Conservation (phyloP, 2,888 invertebrate species). For the Xylota segnis region DNA sequence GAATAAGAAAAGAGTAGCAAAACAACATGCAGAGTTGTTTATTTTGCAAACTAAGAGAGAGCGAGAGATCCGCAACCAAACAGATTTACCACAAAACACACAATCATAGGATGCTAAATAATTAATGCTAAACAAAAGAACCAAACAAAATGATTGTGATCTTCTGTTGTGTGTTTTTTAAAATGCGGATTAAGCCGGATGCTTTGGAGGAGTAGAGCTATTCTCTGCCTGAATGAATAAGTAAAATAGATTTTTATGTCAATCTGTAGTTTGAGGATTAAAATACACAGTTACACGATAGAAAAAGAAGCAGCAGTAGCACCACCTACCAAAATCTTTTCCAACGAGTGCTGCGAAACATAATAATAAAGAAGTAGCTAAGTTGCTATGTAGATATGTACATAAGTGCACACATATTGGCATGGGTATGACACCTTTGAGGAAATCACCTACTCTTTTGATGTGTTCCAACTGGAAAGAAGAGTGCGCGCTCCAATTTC, state of each 20-base stretch:
- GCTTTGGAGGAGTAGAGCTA: background rate
- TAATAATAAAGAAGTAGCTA: conserved; percentile 10
- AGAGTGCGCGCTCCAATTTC: conserved; percentile 57
- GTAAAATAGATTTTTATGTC: conserved; percentile 45
- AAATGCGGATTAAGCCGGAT: conserved; percentile 5
- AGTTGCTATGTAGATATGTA: too few relatives aligned
- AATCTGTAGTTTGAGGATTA: conserved; percentile 45
- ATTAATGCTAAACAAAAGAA: background rate
- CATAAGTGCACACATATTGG: conserved; percentile 26
- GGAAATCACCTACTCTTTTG: conserved; percentile 28
- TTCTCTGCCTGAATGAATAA: background rate
- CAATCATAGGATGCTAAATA: background rate
- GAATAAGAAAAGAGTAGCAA: background rate
- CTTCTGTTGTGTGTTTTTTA: conserved; percentile 3
- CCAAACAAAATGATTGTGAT: background rate
- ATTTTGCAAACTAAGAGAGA: background rate
- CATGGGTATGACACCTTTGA: conserved; percentile 47
- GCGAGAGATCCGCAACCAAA: background rate
- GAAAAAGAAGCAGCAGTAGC: conserved; percentile 23
- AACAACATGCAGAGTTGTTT: background rate
- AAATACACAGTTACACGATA: conserved; percentile 33
- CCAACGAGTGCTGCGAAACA: background rate
- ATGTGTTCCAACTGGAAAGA: conserved; percentile 43
- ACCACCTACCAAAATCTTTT: background rate
- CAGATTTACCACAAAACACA: background rate